Evolutionary conservation across 1,140 invertebrate genomes (phyloP), one percentile per base, ranked within the genome.

Genomic region (Aphelinus certus): DNA sequence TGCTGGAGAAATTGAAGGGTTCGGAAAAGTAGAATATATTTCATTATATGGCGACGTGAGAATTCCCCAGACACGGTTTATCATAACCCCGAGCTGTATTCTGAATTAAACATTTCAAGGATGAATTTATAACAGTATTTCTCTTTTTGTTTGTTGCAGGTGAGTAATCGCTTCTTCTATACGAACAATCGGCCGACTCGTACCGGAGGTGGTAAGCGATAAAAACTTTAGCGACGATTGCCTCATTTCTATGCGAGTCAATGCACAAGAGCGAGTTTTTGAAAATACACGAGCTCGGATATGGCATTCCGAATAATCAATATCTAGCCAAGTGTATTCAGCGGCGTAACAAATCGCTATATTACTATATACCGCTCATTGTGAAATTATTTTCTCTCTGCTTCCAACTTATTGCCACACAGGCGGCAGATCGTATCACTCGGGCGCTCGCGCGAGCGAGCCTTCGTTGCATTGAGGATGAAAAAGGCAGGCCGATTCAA

Each of bases 121-220:
- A 1, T 6, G 46, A 63, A 62, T 6, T 63, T n/a, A n/a, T 51
- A 43, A 53, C 9, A 57, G 3, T 10, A 5, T 67, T 56, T 56
- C 46, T 1, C 45, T 5, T 57, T 5, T 56, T 69, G 56, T 69
- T 48, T 73, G 72, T 73, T 74, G 62, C 66, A 74, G 72, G 72
- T 74, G 72, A 74, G 72, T 69, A 74, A 62, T 26, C 51, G 0
- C 10, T 67, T 55, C 46, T 58, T 42, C 58, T 47, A 43, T 7
- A n/a, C 26, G 51, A 60, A 6, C 6, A n/a, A 7, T 53, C 7
- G 6, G 7, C 51, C 58, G 3, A 3, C 46, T 49, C 51, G 9
- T 26, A 26, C 26, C 26, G 26, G 26, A 26, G 6, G 58, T 10
- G 60, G 69, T 71, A 71, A 71, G 69, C 63, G 7, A 26, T 62